A percentile compares a stretch with the other conserved stretches of the same genome.
These are phyloP conservation scores for Rhynchophorus ferrugineus DNA, from an alignment of 1,140 invertebrate genomes.

Conservation along the genomic window DNA sequence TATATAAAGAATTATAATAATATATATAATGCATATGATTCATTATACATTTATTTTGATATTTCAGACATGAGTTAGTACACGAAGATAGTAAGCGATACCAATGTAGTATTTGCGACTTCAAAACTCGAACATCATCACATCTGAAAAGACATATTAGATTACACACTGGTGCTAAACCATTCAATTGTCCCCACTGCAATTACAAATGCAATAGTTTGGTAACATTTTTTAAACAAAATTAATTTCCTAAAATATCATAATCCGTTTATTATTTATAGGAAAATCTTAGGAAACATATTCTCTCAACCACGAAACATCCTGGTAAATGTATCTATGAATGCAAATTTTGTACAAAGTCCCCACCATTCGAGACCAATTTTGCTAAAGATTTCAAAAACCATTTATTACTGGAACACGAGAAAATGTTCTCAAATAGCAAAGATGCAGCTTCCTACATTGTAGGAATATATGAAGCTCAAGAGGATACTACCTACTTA, in stretches of 20 bases:
- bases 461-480: conserved; percentile 41
- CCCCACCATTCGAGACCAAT: conserved; percentile 50
- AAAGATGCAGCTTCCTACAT: conserved; percentile 42
- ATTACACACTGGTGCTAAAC: conserved; percentile 71
- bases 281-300: conserved; percentile 83
- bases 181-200: conserved; percentile 80
- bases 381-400: conserved; percentile 57
- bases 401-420: conserved; percentile 56
- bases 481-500: conserved; percentile 32
- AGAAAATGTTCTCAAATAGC: conserved; percentile 43
- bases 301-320: conserved; percentile 71
- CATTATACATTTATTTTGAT: no score
- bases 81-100: conserved; percentile 51
- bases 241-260: not conserved
- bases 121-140: conserved; percentile 55
- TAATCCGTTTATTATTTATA: conserved; percentile 39
- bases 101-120: conserved; percentile 57
- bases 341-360: conserved; percentile 53
- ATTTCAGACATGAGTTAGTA: conserved; percentile 45
- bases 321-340: conserved; percentile 68
- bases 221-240: conserved; percentile 40
- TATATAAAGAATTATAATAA: no score
- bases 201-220: conserved; percentile 67
- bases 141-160: conserved; percentile 71
- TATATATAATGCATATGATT: no score